Evolutionary conservation across 1,140 invertebrate species (phyloP).

Genomic region (Ephestia elutella): DNA sequence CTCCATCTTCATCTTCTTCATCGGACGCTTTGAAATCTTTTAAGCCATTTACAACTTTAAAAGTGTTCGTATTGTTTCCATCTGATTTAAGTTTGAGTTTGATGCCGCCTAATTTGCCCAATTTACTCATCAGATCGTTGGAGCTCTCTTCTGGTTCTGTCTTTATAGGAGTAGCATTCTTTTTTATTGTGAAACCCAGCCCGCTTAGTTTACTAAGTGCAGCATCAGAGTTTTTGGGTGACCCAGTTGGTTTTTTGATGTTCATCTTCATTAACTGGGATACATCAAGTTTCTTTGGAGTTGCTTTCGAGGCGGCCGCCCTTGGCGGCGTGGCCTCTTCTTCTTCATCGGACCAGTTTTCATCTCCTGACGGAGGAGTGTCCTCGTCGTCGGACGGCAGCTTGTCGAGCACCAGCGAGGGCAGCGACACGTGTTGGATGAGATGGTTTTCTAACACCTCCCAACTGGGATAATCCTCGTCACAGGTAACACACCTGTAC

Average conservation of each 20-base stretch:
- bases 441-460: constrained; percentile 55
- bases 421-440: constrained; percentile 56
- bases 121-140: constrained; percentile 49
- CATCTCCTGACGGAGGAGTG: constrained; percentile 46
- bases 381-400: constrained; percentile 65
- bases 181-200: constrained; percentile 64
- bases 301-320: constrained; percentile 23
- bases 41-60: constrained; percentile 62
- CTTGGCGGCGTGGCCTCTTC: constrained; percentile 28
- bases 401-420: constrained; percentile 48
- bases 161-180: constrained; percentile 50
- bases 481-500: constrained; percentile 50
- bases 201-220: constrained; percentile 58
- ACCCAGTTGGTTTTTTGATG: constrained; percentile 44
- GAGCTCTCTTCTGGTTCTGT: constrained; percentile 37
- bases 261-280: constrained; percentile 58
- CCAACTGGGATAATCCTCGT: constrained; percentile 47
- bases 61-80: constrained; percentile 49
- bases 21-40: constrained; percentile 63
- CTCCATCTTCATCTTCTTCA: constrained; percentile 59
- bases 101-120: constrained; percentile 57
- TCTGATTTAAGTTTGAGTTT: constrained; percentile 64
- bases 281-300: constrained; percentile 61
- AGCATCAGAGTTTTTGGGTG: constrained; percentile 37
- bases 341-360: constrained; percentile 65